Evolutionary conservation across 2,888 invertebrate genomes (phyloP), one percentile per base, ranked within the genome.

Genomic region (Leucophenga maculata): DNA sequence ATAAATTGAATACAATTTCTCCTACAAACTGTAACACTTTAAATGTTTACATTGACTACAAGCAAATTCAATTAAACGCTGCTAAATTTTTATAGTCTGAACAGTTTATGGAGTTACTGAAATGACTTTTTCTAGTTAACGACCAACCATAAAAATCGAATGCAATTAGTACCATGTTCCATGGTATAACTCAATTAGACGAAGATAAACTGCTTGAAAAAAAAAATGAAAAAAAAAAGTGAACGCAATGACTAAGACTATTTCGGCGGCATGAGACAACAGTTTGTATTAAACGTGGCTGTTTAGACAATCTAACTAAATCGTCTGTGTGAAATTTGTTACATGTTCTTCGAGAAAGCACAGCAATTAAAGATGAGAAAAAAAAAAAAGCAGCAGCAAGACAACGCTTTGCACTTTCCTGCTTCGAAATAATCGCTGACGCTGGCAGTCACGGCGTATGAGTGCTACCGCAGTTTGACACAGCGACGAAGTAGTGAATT

Each of bases 141-240:
- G 44, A n/a, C 18, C 18, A n/a, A 76, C 77, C 77, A 84, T 80
- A 85, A 82, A 84, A 85, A 86, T 86, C 87, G 85, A 86, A 86
- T 84, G 86, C 84, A 86, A 86, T 86, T 86, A 86, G 81, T 79
- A 85, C 79, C 85, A 78, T 82, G 84, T 85, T 82, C 83, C 83
- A 83, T 78, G 82, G 85, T 83, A 81, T 81, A 86, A 86, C 84
- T 86, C 87, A 86, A 86, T 86, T 86, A 86, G 84, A 82, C 77
- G 73, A 60, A 72, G 69, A 59, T 32, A 48, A 68, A 14, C 39
- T 48, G 22, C 9, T 46, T 11, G 8, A 64, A 26, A 64, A n/a
- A 18, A 22, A 48, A 22, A 55, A 69, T 62, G 11, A 39, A 11
- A 44, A 39, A n/a, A 16, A 8, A 8, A 50, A 50, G 6, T 13